Conservation (phyloP, 2,888 invertebrate species). For the Hedya salicella region DNA sequence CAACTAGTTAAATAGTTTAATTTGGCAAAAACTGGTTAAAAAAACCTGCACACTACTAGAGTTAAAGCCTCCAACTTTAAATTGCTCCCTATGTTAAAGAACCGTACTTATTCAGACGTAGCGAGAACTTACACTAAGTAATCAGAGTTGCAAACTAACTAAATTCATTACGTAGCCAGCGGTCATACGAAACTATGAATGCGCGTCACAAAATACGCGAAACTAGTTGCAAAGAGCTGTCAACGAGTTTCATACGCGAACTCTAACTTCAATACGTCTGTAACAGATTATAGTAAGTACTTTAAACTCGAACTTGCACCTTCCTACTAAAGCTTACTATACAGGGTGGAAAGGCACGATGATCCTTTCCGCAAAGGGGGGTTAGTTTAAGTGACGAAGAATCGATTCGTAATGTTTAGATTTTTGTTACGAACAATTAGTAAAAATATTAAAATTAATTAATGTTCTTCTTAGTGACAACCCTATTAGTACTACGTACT, state of each 20-base stretch:
- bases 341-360: too few relatives aligned
- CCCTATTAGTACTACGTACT: too few relatives aligned
- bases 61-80: not conserved
- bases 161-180: constrained; percentile 22
- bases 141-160: constrained; percentile 30
- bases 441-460: too few relatives aligned
- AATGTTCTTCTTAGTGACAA: too few relatives aligned
- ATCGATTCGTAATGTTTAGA: too few relatives aligned
- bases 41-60: not conserved
- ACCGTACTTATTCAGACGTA: not conserved
- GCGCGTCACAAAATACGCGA: constrained; percentile 18
- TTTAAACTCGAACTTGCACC: not conserved
- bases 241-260: not conserved
- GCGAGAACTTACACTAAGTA: constrained; percentile 3
- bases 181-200: constrained; percentile 25
- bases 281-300: not conserved
- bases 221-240: constrained; percentile 23
- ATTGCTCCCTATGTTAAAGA: not conserved
- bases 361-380: too few relatives aligned
- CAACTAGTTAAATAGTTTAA: not conserved
- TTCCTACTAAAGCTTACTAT: not conserved
- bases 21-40: not conserved
- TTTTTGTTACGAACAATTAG: too few relatives aligned
- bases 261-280: not conserved
- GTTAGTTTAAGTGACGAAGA: too few relatives aligned